Conservation (phyloP, 2,888 invertebrate species). For the Sericinus montela region DNA sequence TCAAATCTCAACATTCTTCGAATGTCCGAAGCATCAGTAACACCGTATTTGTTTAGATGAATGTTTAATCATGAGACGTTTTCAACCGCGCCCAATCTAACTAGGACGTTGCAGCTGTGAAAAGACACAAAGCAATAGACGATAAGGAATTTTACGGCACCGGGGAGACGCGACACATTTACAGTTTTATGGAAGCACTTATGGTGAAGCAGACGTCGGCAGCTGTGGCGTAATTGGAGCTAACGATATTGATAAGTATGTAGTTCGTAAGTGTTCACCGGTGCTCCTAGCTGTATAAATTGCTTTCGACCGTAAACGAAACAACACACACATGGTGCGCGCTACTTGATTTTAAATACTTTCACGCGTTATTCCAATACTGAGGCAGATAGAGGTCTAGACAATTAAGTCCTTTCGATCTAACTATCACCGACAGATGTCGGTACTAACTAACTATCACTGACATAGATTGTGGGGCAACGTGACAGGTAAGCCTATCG, state of each 20-base stretch:
- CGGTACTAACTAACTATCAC: no score
- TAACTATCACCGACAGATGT: no score
- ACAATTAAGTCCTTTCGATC: no score
- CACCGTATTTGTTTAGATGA: no score
- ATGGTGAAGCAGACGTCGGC: conserved; percentile 42
- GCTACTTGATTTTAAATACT: no score
- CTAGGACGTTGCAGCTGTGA: conserved; percentile 10
- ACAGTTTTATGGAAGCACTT: conserved; percentile 50
- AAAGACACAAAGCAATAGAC: conserved; percentile 5
- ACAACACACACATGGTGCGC: not conserved
- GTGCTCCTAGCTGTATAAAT: conserved; percentile 7
- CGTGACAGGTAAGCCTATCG: no score
- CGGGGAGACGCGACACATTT: conserved; percentile 31
- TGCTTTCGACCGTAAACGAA: conserved; percentile 1
- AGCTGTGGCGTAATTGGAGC: conserved; percentile 36
- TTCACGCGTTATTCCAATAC: no score
- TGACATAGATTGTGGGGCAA: no score
- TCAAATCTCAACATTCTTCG: no score
- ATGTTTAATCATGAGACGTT: not conserved
- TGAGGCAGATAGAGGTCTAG: no score
- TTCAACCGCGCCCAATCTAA: conserved; percentile 2
- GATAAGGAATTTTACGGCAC: conserved; percentile 29
- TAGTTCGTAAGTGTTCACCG: conserved; percentile 37
- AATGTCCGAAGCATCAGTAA: no score
- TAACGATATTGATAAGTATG: conserved; percentile 37